Conservation (phyloP, 35 echinoderm and acorn worm genomes). For the Ptychodera flava region DNA sequence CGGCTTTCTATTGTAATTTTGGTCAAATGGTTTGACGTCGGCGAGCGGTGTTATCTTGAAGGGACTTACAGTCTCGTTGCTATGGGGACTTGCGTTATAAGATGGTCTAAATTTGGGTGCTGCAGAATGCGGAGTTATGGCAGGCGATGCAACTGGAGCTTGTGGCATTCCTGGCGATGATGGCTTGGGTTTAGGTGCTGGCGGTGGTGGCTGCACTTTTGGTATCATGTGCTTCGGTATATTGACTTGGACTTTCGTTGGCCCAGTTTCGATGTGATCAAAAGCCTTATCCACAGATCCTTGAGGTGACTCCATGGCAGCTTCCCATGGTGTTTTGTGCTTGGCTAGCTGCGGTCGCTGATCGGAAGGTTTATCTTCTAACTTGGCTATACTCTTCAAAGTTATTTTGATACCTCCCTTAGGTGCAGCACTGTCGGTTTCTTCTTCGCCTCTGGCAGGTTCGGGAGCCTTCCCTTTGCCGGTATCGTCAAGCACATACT, state of each 20-base stretch:
- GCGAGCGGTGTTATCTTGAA: too few species aligned
- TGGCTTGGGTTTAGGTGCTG: background rate
- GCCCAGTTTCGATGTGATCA: background rate
- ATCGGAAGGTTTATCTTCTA: background rate
- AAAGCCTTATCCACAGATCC: slow-evolving; percentile 37
- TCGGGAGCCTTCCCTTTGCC: slow-evolving; percentile 52
- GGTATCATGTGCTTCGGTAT: background rate
- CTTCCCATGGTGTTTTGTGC: slow-evolving; percentile 47
- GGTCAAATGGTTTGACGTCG: background rate
- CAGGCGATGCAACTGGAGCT: background rate
- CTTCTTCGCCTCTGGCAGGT: slow-evolving; percentile 7
- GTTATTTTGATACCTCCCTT: background rate
- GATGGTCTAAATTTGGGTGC: background rate
- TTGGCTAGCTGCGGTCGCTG: background rate
- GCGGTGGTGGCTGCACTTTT: background rate
- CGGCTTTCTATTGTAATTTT: background rate
- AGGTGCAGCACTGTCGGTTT: background rate
- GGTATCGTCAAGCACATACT: slow-evolving; percentile 84
- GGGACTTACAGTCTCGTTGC: background rate
- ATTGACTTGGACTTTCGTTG: background rate
- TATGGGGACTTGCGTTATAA: background rate
- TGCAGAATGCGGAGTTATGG: background rate
- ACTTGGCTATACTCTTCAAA: background rate
- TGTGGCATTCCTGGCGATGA: background rate
- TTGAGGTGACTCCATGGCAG: slow-evolving; percentile 41